These are phyloP conservation scores for Macropodus opercularis DNA, from an alignment of 2,797 vertebrate genomes.

Conservation along the genomic window DNA sequence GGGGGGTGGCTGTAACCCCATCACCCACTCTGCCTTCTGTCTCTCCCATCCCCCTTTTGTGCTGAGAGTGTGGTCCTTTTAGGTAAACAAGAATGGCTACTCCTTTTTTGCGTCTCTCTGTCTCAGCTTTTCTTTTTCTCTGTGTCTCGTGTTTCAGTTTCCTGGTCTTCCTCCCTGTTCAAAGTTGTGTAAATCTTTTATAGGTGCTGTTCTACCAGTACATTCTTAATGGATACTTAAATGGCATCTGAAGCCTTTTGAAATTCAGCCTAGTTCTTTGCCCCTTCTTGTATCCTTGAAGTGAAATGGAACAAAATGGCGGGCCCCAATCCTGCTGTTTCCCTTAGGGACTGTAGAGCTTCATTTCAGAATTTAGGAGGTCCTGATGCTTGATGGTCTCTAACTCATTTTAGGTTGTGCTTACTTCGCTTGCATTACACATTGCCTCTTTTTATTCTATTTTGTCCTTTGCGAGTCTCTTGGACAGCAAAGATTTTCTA, in stretches of 20 bases:
- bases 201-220: slow-evolving; percentile 60
- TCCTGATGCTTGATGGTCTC: slow-evolving; percentile 62
- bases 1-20: slow-evolving; percentile 46
- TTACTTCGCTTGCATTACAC: slow-evolving; percentile 48
- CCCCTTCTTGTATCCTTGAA: slow-evolving; percentile 69
- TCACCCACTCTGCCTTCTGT: slow-evolving; percentile 62
- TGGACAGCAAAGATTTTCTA: slow-evolving; percentile 67
- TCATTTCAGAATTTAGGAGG: slow-evolving; percentile 70
- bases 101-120: slow-evolving; percentile 66
- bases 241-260: slow-evolving; percentile 79
- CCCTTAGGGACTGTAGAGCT: slow-evolving; percentile 63
- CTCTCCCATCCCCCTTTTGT: slow-evolving; percentile 69
- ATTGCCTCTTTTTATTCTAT: slow-evolving; percentile 64
- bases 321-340: slow-evolving; percentile 69
- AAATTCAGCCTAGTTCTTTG: slow-evolving; percentile 69
- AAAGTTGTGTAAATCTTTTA: slow-evolving; percentile 76
- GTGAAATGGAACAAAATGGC: slow-evolving; percentile 80
- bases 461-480: slow-evolving; percentile 57
- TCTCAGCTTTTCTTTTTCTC: slow-evolving; percentile 42
- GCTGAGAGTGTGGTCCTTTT: slow-evolving; percentile 73
- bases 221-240: slow-evolving; percentile 74
- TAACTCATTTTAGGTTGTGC: slow-evolving; percentile 53
- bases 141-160: slow-evolving; percentile 36
- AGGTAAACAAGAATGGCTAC: slow-evolving; percentile 82
- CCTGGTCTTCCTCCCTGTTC: slow-evolving; percentile 54